Percentiles rank a stretch among this genome's conserved stretches.
phyloP scores from a whole-genome alignment of 2,797 vertebrate genomes.

The Helostoma temminkii region DNA sequence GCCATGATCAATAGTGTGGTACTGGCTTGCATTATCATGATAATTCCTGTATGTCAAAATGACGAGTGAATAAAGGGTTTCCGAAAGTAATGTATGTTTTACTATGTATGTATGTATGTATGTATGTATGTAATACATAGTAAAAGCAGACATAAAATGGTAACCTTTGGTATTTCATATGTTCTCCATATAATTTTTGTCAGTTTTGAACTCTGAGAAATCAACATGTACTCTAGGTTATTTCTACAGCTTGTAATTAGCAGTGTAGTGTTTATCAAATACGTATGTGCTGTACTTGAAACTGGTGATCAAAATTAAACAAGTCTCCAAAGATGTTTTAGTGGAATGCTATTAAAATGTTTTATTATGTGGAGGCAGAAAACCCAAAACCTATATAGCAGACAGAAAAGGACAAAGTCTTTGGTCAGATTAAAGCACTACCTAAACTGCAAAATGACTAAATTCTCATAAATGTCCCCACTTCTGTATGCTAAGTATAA shows the following conservation, averaged over 20 bases:
- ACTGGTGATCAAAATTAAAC: slow-evolving; percentile 48
- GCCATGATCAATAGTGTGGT: slow-evolving; percentile 75
- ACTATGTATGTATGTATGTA: no score
- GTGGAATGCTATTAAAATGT: slow-evolving; percentile 53
- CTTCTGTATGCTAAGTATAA: slow-evolving; percentile 46
- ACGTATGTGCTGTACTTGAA: slow-evolving; percentile 33
- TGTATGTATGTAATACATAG: no score
- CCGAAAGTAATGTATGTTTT: no score
- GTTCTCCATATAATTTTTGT: no score
- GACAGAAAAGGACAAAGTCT: slow-evolving; percentile 40
- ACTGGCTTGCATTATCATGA: slow-evolving; percentile 75
- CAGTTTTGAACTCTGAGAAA: not conserved
- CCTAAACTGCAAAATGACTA: slow-evolving; percentile 20
- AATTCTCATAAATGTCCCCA: slow-evolving; percentile 48
- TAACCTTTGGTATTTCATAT: not conserved
- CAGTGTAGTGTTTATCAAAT: slow-evolving; percentile 43
- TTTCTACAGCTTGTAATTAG: slow-evolving; percentile 10
- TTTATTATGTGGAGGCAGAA: slow-evolving; percentile 26
- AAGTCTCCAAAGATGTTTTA: slow-evolving; percentile 48
- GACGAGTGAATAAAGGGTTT: slow-evolving; percentile 33
- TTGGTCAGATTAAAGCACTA: slow-evolving; percentile 46
- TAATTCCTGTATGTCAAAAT: slow-evolving; percentile 74
- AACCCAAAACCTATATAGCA: slow-evolving; percentile 27
- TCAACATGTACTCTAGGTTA: not conserved
- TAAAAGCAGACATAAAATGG: not conserved